Conservation (phyloP, 2,113 vertebrate genomes). For the Furnarius figulus region DNA sequence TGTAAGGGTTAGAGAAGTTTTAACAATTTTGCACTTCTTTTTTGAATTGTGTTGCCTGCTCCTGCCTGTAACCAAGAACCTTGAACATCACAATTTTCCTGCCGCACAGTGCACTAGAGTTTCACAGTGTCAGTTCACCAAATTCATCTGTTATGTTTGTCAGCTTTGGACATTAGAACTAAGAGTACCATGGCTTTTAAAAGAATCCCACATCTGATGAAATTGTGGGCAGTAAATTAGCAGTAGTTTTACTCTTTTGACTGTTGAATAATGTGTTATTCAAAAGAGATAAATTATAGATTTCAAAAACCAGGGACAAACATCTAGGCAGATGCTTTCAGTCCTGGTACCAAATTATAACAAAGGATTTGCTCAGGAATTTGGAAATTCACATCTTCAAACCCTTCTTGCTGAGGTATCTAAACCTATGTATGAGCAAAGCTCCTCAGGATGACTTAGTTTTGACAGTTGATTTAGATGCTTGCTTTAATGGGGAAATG, state of each 20-base stretch:
- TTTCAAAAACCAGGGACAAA: background rate
- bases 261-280: background rate
- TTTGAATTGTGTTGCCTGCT: background rate
- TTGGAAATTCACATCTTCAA: background rate
- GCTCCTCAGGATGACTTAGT: background rate
- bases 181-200: background rate
- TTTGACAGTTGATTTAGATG: background rate
- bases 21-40: background rate
- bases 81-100: background rate
- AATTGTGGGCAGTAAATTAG: background rate
- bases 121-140: background rate
- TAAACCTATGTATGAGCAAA: background rate
- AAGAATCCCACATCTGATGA: background rate
- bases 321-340: background rate
- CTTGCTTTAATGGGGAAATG: background rate
- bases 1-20: background rate
- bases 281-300: background rate
- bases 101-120: background rate
- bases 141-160: background rate
- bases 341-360: background rate
- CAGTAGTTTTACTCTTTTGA: background rate
- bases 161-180: background rate
- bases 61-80: background rate
- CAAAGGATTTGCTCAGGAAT: background rate
- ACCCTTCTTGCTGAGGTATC: background rate